Evolutionary conservation across 2,113 vertebrate species (phyloP), one percentile per base, ranked within the genome.

Genomic region (Acanthochromis polyacanthus): DNA sequence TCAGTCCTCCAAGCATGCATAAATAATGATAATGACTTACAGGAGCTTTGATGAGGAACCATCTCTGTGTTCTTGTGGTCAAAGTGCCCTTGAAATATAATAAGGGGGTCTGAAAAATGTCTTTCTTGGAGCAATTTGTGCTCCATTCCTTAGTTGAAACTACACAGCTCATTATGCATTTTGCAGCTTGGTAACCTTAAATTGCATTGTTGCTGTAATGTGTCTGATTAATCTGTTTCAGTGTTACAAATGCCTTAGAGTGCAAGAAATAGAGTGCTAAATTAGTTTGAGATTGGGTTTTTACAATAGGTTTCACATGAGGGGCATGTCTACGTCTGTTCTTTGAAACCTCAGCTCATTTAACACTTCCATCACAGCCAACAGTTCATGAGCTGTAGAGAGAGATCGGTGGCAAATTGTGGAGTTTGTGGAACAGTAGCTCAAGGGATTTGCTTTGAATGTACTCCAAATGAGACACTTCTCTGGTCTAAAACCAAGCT

Each of bases 21-120:
- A 89, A 94, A 91, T 93, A 92, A 94, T 87, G 82, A 89, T 94
- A 92, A 91, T 93, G 87, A 89, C 89, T 80, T 76, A 58, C 57
- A 74, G 40, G 70, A 79, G 75, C 83, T 89, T 67, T 75, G 87
- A 86, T 77, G 86, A 88, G 82, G 86, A 85, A 88, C 87, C 80
- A 73, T 86, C 73, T 83, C 52, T 71, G 60, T 85, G 60, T 36
- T 89, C 85, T 82, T 66, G 84, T 75, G 80, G 85, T 87, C 83
- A 88, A 91, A 90, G 86, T 89, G 89, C 71, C 92, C 91, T 91
- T 91, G 87, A 87, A 93, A 90, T 9, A 89, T 86, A 90, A 93
- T 82, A 89, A 89, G 65, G 53, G 63, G 59, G 60, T 72, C 84
- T 88, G 91, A 91, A 89, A 92, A 89, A 91, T 89, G 68, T 68